These are phyloP conservation scores for Shinisaurus crocodilurus DNA, from an alignment of 2,113 vertebrate species.

Conservation along the genomic window DNA sequence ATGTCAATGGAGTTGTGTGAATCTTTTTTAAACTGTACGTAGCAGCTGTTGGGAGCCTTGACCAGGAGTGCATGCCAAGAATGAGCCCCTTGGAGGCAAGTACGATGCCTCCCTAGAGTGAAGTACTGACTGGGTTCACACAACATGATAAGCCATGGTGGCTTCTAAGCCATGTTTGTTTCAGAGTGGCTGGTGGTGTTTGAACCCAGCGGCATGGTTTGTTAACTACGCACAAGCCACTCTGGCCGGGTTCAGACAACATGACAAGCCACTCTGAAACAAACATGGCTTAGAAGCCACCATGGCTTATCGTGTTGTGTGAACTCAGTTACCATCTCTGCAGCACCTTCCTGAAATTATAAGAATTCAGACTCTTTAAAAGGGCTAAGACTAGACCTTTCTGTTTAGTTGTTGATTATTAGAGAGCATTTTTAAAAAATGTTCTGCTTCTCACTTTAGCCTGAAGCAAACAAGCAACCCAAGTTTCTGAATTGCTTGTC, in stretches of 20 bases:
- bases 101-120: background rate
- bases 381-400: background rate
- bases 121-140: no score
- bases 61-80: background rate
- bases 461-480: slow-evolving; percentile 7
- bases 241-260: no score
- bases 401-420: background rate
- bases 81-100: background rate
- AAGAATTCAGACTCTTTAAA: background rate
- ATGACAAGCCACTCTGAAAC: no score
- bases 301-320: no score
- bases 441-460: background rate
- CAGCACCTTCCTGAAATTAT: background rate
- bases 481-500: slow-evolving; percentile 19
- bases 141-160: no score
- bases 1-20: no score
- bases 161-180: no score
- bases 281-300: no score
- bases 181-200: no score
- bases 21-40: background rate
- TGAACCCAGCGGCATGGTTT: no score
- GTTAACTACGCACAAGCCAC: no score
- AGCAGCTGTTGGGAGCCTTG: background rate
- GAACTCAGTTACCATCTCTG: no score
- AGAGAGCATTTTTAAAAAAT: background rate